These are phyloP conservation scores for Cisticola juncidis DNA, from an alignment of 2,113 vertebrate species.

Conservation along the genomic window DNA sequence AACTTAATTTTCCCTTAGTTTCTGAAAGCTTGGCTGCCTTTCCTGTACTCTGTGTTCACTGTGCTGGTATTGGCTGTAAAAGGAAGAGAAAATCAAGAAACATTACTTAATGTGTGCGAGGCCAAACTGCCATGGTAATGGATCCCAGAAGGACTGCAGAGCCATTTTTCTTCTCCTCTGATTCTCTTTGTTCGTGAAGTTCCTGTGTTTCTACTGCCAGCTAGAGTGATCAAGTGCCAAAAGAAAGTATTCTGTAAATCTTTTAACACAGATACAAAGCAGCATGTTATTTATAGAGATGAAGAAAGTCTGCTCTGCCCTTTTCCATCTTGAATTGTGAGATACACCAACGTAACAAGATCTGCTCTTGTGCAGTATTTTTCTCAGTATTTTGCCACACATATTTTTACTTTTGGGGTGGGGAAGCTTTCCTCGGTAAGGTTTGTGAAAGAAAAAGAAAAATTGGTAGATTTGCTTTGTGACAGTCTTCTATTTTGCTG, in stretches of 20 bases:
- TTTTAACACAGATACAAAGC: slow-evolving; percentile 22
- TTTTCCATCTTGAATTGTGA: slow-evolving; percentile 11
- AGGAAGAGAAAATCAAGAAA: background rate
- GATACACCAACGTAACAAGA: background rate
- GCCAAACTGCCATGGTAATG: background rate
- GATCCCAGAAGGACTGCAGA: background rate
- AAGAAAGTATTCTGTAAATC: slow-evolving; percentile 31
- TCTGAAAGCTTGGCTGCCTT: background rate
- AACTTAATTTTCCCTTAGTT: background rate
- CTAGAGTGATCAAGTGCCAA: background rate
- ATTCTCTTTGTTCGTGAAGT: background rate
- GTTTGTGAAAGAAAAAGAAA: background rate
- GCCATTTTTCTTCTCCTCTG: background rate
- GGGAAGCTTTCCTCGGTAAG: background rate
- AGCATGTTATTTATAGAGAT: slow-evolving; percentile 7
- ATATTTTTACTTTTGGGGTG: background rate
- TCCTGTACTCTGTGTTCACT: background rate
- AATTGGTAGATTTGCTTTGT: background rate
- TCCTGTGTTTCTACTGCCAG: background rate
- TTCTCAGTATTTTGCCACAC: background rate
- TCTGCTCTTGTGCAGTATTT: background rate
- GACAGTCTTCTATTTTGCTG: background rate
- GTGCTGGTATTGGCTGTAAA: background rate
- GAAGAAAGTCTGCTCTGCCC: background rate
- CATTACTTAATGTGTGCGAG: background rate